These are phyloP conservation scores for Tokudaia tokunoshimensis DNA, from an alignment of 2,797 vertebrate species.

Conservation along the genomic window DNA sequence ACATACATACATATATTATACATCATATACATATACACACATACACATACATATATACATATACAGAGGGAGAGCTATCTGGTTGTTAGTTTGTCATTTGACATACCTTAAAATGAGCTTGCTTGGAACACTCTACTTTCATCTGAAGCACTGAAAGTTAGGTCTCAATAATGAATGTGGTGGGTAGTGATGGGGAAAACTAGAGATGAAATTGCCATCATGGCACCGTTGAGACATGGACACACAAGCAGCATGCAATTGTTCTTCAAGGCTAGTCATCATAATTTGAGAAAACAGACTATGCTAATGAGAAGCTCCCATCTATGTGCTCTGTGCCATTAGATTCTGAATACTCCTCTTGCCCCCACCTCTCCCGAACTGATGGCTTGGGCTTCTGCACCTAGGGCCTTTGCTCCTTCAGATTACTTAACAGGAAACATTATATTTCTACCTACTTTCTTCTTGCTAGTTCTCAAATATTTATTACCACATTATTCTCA, in stretches of 20 bases:
- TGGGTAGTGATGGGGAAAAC: neutral
- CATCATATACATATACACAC: neutral
- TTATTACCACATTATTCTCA: neutral
- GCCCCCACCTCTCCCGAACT: neutral
- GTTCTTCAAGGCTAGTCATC: neutral
- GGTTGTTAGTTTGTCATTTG: neutral
- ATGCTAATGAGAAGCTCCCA: neutral
- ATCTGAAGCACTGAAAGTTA: neutral
- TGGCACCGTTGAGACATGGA: rapidly evolving
- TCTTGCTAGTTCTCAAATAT: neutral
- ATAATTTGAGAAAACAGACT: neutral
- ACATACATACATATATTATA: too few relatives aligned
- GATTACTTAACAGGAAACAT: neutral
- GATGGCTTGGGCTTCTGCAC: neutral
- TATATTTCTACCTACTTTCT: neutral
- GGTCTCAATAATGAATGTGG: neutral
- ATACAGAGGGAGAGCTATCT: neutral
- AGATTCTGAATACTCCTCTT: neutral
- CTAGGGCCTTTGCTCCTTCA: neutral
- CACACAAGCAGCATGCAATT: neutral
- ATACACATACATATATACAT: neutral
- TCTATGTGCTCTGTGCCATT: neutral
- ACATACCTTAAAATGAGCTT: conserved; percentile 2
- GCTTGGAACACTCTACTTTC: neutral
- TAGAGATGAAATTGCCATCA: neutral